phyloP scores from a whole-genome alignment of 2,888 invertebrate species.

The Clusia tigrina region DNA sequence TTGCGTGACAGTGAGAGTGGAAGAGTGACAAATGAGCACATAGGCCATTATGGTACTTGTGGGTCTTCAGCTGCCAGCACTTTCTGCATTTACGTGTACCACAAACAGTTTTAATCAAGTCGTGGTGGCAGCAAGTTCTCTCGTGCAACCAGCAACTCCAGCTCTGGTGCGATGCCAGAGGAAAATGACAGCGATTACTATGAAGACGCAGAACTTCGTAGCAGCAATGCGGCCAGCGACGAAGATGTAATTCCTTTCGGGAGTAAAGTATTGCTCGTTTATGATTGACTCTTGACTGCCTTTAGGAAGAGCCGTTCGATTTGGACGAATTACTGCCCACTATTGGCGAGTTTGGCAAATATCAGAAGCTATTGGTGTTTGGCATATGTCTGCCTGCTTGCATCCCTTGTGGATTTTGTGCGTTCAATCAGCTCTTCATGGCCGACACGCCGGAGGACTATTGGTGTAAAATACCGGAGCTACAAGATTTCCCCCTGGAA shows the following conservation, averaged over 20 bases:
- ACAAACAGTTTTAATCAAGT: background rate
- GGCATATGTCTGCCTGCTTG: slow-evolving; percentile 88
- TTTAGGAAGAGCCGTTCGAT: slow-evolving; percentile 70
- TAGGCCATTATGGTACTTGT: background rate
- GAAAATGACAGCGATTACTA: slow-evolving; percentile 39
- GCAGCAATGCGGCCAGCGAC: slow-evolving; percentile 35
- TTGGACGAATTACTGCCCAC: slow-evolving; percentile 85
- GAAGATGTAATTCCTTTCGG: slow-evolving; percentile 39
- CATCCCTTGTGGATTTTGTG: slow-evolving; percentile 89
- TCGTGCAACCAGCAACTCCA: background rate
- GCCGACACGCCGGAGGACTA: slow-evolving; percentile 85
- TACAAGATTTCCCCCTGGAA: slow-evolving; percentile 68
- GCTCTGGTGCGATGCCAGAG: slow-evolving; percentile 19
- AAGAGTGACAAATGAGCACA: background rate
- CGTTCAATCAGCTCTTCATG: slow-evolving; percentile 94
- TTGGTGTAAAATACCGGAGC: slow-evolving; percentile 82
- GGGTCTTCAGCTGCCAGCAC: background rate
- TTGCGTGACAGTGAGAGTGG: background rate
- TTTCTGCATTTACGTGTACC: background rate
- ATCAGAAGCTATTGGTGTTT: slow-evolving; percentile 86
- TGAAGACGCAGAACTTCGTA: slow-evolving; percentile 48
- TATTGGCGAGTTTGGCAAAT: slow-evolving; percentile 88
- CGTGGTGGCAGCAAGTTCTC: background rate
- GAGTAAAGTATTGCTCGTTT: background rate
- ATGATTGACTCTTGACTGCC: background rate